Evolutionary conservation across 2,113 vertebrate species (phyloP), one percentile per base, ranked within the genome.

Genomic region (Nothoprocta perdicaria): DNA sequence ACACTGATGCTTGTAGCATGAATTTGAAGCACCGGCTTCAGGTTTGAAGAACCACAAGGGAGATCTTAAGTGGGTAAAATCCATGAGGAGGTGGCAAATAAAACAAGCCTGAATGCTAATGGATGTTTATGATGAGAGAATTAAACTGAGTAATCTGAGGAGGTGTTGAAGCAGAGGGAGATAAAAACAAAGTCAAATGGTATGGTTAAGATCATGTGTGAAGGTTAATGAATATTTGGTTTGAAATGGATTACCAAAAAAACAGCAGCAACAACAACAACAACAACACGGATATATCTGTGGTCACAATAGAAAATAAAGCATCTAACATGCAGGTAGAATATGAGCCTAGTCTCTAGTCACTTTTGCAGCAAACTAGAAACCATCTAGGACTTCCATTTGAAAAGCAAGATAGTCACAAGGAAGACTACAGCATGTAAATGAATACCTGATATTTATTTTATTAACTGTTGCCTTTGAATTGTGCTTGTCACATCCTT

Each of bases 61-160:
- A 93, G 77, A 38, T 86, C 58, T 79, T 74, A 93, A 93, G 87
- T 92, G 84, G 92, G 94, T 89, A 91, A 93, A 89, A 90, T 80
- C 43, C 77, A 69, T 85, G 92, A 93, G 94, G 91, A 91, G 77
- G 93, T 76, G 89, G 87, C 94, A 93, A 95, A 93, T 94, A 96
- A 94, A 95, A 80, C 60, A 86, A 84, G 78, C 58, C 72, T 84
- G 71, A 77, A 88, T 95, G 76, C 35, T 89, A 91, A 94, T 94
- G 80, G 48, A 45, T 78, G 80, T 93, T 92, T 90, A 62, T 57
- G 87, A 72, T 62, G 73, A 95, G 80, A 78, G 66, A 95, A 94
- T 84, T 80, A 89, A 92, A 68, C 33, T 92, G 93, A 96, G 84
- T 95, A 94, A 93, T 96, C 65, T 88, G 89, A 91, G 94, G 92